Evolutionary conservation across 2,888 invertebrate genomes (phyloP).

Genomic region (Cetonia aurata): DNA sequence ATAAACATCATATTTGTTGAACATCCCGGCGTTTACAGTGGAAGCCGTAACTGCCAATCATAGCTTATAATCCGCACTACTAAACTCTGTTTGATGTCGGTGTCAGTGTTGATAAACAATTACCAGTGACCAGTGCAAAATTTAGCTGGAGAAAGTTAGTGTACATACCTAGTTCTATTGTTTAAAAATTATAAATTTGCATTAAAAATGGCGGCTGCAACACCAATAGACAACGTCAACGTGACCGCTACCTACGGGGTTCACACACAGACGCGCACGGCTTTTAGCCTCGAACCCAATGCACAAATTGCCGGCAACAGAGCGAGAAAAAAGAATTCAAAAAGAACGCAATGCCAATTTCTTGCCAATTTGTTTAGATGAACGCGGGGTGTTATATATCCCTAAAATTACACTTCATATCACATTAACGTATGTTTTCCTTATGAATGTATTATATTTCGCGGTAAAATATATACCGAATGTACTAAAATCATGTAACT

Average conservation of each 20-base stretch:
- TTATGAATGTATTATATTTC: conserved; percentile 9
- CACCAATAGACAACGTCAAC: conserved; percentile 66
- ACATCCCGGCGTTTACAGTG: too few relatives aligned
- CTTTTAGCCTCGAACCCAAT: conserved; percentile 61
- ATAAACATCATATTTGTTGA: too few relatives aligned
- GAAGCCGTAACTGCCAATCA: too few relatives aligned
- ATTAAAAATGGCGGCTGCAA: conserved; percentile 54
- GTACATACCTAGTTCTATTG: conserved; percentile 45
- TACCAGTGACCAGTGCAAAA: conserved; percentile 2
- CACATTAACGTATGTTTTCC: conserved; percentile 29
- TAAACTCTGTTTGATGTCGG: background rate
- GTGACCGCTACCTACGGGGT: conserved; percentile 77
- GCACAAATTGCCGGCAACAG: conserved; percentile 49
- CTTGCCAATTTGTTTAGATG: conserved; percentile 39
- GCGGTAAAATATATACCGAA: background rate
- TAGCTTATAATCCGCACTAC: background rate
- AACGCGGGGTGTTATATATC: conserved; percentile 18
- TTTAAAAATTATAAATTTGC: conserved; percentile 50
- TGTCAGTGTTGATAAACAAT: conserved; percentile 17
- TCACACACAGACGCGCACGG: conserved; percentile 85
- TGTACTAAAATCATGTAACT: conserved; percentile 1
- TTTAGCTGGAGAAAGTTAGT: conserved; percentile 30
- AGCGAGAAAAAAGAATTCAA: conserved; percentile 49
- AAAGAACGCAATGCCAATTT: conserved; percentile 47
- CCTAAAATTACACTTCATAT: conserved; percentile 23